A percentile compares a stretch with the other conserved stretches of the same genome.
These are phyloP conservation scores for Sus cebifrons DNA, from an alignment of 2,797 vertebrate genomes.

Conservation along the genomic window DNA sequence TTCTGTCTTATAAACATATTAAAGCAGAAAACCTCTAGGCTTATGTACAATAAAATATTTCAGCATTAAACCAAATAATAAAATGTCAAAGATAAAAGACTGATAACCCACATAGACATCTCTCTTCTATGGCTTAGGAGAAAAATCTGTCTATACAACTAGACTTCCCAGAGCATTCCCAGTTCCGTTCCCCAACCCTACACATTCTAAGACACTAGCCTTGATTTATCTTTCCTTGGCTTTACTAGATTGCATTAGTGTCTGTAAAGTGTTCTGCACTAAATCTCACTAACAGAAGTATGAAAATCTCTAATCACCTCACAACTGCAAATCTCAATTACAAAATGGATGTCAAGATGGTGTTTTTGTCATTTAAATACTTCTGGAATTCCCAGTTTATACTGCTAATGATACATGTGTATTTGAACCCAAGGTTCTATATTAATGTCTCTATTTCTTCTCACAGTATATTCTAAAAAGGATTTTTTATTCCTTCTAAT, in stretches of 20 bases:
- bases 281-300: not conserved
- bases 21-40: slow-evolving; percentile 79
- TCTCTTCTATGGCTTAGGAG: slow-evolving; percentile 7
- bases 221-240: not conserved
- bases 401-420: too few relatives aligned
- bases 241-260: not conserved
- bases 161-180: not conserved
- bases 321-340: not conserved
- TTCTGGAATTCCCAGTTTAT: not conserved
- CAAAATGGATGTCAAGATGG: slow-evolving; percentile 9
- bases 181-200: not conserved
- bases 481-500: slow-evolving; percentile 39
- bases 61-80: slow-evolving; percentile 80
- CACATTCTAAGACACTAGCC: not conserved
- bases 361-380: slow-evolving; percentile 28
- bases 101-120: slow-evolving; percentile 48
- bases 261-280: not conserved
- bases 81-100: slow-evolving; percentile 81
- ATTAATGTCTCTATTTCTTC: not conserved
- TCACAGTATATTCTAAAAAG: not conserved
- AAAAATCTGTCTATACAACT: slow-evolving; percentile 52
- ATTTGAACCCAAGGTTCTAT: slow-evolving; percentile 21
- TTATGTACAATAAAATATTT: slow-evolving; percentile 79
- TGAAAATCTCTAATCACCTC: not conserved
- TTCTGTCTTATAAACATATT: slow-evolving; percentile 83